Evolutionary conservation across 2,888 invertebrate species (phyloP).

Genomic region (Athalia circularis): DNA sequence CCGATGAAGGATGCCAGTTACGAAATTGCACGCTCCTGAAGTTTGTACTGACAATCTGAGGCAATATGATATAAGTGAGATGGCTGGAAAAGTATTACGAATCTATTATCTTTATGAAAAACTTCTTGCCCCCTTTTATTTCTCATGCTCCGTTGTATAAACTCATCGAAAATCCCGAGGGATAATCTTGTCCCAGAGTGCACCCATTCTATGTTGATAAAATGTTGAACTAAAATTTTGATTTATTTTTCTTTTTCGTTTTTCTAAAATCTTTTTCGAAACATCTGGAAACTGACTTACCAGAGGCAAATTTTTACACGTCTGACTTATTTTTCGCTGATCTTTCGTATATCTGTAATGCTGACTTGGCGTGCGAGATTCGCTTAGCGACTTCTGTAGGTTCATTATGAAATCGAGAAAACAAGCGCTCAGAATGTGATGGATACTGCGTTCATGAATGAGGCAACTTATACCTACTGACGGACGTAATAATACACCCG

Average conservation of each 20-base stretch:
- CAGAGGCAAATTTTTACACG: slow-evolving; percentile 19
- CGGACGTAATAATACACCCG: background rate
- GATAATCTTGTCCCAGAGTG: background rate
- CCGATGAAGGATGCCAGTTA: slow-evolving; percentile 23
- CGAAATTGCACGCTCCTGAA: slow-evolving; percentile 22
- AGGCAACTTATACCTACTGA: background rate
- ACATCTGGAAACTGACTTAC: slow-evolving; percentile 10
- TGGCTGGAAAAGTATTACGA: slow-evolving; percentile 20
- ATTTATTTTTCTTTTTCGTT: background rate
- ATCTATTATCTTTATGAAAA: slow-evolving; percentile 42
- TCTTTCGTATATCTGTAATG: slow-evolving; percentile 2
- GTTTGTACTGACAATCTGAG: slow-evolving; percentile 25
- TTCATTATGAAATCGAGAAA: slow-evolving; percentile 53
- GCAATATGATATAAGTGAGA: background rate
- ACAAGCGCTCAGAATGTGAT: slow-evolving; percentile 35
- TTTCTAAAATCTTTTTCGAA: background rate
- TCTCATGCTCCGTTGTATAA: background rate
- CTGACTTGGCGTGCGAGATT: slow-evolving; percentile 39
- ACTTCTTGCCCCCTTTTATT: background rate
- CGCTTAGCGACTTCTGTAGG: slow-evolving; percentile 50
- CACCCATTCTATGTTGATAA: background rate
- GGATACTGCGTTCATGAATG: slow-evolving; percentile 32
- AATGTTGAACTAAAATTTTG: background rate
- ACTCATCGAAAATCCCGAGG: slow-evolving; percentile 4
- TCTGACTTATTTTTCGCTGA: background rate